Evolutionary conservation across 2,797 vertebrate species (phyloP), one percentile per base, ranked within the genome.

Genomic region (Acrossocheilus wenchowensis): DNA sequence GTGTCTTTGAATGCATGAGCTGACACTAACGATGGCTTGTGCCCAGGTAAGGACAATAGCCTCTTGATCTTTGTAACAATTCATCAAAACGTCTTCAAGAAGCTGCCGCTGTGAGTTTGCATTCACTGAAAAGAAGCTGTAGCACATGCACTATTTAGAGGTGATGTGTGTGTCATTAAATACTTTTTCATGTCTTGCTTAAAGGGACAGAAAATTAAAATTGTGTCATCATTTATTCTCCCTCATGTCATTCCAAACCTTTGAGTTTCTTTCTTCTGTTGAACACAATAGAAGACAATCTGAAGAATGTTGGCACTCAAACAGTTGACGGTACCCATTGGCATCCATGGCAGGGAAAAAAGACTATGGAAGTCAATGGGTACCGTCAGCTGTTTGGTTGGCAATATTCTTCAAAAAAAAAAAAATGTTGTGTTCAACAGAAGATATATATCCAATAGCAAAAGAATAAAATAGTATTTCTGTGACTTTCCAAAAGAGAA

Each of bases 11-110:
- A 72, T 9, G 50, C 81, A 39, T 72, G 69, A 66, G 60, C 50
- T 73, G 66, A 78, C 60, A 41, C 5, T 23, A 43, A 81, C 78
- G 21, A 75, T 78, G 80, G 60, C 78, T 26, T 41, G 39, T 39
- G 26, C 14, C 5, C 74, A 84, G 83, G 83, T 84, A 52, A 84
- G 83, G 30, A 69, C 15, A 41, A 66, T 2, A 39, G 39, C 9
- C 19, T 48, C 54, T 74, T 21, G 6, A 15, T 45, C 4, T 74
- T 45, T 26, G 19, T 69, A 39, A 39, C 75, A 8, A 78, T 81
- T 36, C 2, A 15, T 66, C 43, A 69, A 5, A 39, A 68, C 2
- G 5, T 19, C 14, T 62, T 43, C 21, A 19, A 10, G 36, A 64
- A 50, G 36, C 43, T 34, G 30, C 30, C 9, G 2, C 23, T 84